Percentiles rank a stretch among this genome's conserved stretches.
Conservation (phyloP, 2,797 vertebrate species). For the Lemur catta region DNA sequence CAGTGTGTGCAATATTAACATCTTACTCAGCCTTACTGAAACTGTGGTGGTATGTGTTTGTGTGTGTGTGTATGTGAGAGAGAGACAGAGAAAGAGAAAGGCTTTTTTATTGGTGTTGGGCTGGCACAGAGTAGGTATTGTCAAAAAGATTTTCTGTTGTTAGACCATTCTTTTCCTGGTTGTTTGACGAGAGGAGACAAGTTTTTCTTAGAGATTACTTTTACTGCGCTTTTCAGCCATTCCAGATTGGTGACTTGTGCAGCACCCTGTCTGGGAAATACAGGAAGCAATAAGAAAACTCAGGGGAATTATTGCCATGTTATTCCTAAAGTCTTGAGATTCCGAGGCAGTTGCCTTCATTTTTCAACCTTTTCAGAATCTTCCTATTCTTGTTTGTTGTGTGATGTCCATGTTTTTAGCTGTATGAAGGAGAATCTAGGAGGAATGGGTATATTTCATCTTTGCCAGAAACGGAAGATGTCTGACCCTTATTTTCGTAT, state of each 20-base stretch:
- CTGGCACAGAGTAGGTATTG: background rate
- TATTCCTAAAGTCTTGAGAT: background rate
- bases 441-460: background rate
- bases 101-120: background rate
- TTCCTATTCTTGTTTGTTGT: background rate
- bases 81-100: no score
- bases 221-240: background rate
- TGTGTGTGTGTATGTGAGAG: background rate
- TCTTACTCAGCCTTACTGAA: background rate
- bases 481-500: background rate
- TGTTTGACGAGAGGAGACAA: background rate
- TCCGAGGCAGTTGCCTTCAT: background rate
- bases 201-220: background rate
- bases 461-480: background rate
- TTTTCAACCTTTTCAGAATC: background rate
- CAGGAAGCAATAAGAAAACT: background rate
- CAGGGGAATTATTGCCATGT: no score
- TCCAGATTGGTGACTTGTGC: background rate
- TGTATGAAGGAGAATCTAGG: background rate
- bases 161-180: background rate
- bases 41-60: background rate
- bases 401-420: background rate
- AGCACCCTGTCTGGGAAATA: background rate
- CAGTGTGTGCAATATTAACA: background rate
- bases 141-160: background rate